Evolutionary conservation across 2,113 vertebrate species (phyloP), one percentile per base, ranked within the genome.

Genomic region (Cynoglossus semilaevis): DNA sequence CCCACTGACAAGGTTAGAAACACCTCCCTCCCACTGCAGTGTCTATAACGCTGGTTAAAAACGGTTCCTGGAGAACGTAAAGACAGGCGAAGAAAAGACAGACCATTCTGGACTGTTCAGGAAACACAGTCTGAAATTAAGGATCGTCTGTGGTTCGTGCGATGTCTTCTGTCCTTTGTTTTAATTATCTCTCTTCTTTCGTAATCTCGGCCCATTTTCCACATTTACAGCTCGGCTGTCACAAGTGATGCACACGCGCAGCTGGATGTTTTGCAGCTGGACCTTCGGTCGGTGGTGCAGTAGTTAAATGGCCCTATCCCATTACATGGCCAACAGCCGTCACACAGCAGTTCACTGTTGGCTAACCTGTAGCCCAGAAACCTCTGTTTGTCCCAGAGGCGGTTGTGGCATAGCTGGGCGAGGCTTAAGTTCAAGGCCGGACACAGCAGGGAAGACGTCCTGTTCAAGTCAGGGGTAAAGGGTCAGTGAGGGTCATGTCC

Each of bases 361-460:
- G 17, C 69, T 19, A 66, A 64, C 59, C 42, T 63, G 54, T 11
- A 68, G 45, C 16, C 53, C 60, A 19, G 22, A 45, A 82, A 67
- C 57, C 67, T 46, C 62, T 63, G 48, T 46, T 67, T 51, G 59
- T 57, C 58, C 52, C 35, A 19, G 50, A 60, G 48, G 48, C 56
- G 71, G 58, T 9, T 59, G 50, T 54, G 55, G 58, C 65, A 59
- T 9, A 55, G 80, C 72, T 54, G 67, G 68, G 68, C 62, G 64
- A 63, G 50, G 74, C 73, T 83, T 63, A 79, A 82, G 81, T 83
- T 85, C 80, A 85, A 75, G 70, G 65, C 66, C 74, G 67, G 74
- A 79, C 79, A 38, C 73, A 61, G 74, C 11, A 7, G 69, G 77
- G 59, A 85, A 84, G 87, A 87, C 81, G 76, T 87, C 84, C 79